These are phyloP conservation scores for Jacana jacana DNA, from an alignment of 2,113 vertebrate genomes.

Conservation along the genomic window DNA sequence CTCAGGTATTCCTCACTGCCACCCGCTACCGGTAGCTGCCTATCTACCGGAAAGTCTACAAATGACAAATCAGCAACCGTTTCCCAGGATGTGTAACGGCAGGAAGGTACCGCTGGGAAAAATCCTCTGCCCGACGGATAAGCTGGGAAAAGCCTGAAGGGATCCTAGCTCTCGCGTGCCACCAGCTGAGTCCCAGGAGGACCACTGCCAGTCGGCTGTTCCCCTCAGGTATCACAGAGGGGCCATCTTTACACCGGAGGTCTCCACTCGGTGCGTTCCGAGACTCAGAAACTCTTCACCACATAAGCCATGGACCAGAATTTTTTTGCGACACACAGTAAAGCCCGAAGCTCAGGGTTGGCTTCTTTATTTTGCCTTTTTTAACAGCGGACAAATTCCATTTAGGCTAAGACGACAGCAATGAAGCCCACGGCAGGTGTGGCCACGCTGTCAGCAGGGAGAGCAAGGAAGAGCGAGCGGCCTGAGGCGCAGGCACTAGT, in stretches of 20 bases:
- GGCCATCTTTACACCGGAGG: not conserved
- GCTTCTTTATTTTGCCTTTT: not conserved
- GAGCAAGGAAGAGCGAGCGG: not conserved
- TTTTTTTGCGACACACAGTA: not conserved
- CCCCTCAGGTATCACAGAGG: too few relatives aligned
- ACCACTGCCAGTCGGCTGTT: not conserved
- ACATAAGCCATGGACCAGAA: not conserved
- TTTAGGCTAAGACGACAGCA: fast-evolving
- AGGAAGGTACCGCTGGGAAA: not conserved
- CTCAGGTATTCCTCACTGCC: not conserved
- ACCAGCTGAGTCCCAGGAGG: not conserved
- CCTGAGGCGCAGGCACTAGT: not conserved
- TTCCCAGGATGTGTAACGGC: fast-evolving
- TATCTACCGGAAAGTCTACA: not conserved
- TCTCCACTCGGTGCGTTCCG: not conserved
- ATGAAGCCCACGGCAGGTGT: fast-evolving
- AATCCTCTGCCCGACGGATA: not conserved
- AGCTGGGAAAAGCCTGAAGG: not conserved
- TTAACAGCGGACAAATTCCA: not conserved
- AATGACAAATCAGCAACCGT: not conserved
- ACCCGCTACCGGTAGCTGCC: fast-evolving
- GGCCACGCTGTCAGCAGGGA: fast-evolving
- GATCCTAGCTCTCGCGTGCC: not conserved
- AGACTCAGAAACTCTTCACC: not conserved
- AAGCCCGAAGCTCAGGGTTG: not conserved